A percentile compares a stretch with the other conserved stretches of the same genome.
phyloP scores from a whole-genome alignment of 2,113 vertebrate species.

The Zootoca vivipara region DNA sequence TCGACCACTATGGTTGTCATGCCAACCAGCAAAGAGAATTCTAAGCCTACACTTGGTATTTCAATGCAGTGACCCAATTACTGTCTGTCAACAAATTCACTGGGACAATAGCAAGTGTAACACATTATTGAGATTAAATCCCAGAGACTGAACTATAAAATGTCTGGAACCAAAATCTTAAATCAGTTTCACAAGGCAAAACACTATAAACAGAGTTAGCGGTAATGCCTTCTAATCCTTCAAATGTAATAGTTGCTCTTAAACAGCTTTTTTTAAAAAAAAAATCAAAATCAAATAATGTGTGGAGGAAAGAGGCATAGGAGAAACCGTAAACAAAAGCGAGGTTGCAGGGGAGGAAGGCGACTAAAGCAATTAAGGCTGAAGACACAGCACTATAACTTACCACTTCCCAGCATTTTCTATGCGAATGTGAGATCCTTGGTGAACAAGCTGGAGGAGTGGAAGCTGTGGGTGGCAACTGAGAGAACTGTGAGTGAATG shows the following conservation, averaged over 20 bases:
- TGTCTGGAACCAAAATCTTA: conserved; percentile 49
- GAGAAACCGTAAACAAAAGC: no score
- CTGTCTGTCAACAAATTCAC: conserved; percentile 93
- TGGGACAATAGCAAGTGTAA: conserved; percentile 85
- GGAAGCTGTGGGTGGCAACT: no score
- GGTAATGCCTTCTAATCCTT: conserved; percentile 30
- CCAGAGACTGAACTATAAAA: conserved; percentile 49
- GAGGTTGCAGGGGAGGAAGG: no score
- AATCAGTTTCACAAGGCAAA: conserved; percentile 48
- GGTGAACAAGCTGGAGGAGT: no score
- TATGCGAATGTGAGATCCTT: no score
- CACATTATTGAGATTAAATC: conserved; percentile 78
- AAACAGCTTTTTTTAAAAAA: neutral
- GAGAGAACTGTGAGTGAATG: no score
- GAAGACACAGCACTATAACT: no score
- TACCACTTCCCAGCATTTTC: no score
- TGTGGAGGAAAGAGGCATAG: no score
- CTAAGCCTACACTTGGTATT: conserved; percentile 81
- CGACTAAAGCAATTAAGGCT: no score
- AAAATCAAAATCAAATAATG: neutral
- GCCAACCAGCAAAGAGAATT: conserved; percentile 85
- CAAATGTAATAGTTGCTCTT: conserved; percentile 20
- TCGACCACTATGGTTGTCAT: conserved; percentile 92
- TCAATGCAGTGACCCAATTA: conserved; percentile 97
- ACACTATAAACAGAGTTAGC: conserved; percentile 17